Evolutionary conservation across 2,797 vertebrate genomes (phyloP), one percentile per base, ranked within the genome.

Genomic region (Echiichthys vipera): DNA sequence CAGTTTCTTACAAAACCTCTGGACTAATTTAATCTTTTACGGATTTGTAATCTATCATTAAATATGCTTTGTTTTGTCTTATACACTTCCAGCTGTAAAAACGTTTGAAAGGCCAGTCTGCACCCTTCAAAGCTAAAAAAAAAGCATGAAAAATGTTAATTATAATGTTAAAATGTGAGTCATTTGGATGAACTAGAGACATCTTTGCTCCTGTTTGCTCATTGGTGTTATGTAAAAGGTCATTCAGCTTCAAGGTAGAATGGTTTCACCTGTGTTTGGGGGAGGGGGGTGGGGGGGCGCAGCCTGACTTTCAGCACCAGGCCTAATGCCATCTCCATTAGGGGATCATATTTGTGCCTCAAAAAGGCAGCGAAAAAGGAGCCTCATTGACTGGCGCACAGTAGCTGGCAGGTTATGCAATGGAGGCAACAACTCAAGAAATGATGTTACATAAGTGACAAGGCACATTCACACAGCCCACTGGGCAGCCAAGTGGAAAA

Each of bases 381-480:
- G 61, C 67, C 68, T 68, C 67, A n/a, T 24, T 74, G 77, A 84
- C 29, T 49, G 69, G 68, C 18, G 54, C 71, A 78, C 78, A 77
- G 84, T 57, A 78, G 77, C 88, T 67, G 70, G 55, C 78, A 76
- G 79, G 83, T 92, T 92, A 93, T 59, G 86, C 77, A 91, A 92
- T 47, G 81, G 81, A 88, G 87, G 83, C 81, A 81, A 46, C 45
- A 37, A 89, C 85, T 90, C 85, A 90, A 94, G 92, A 91, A 90
- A 86, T 80, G 45, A 87, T 65, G 78, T 94, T 94, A 93, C 81
- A 71, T 93, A 95, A 94, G 72, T 15, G 69, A 80, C 71, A 29
- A 80, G 82, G 86, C 66, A 73, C 89, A 88, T 90, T 92, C 85
- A 89, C 80, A 87, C 86, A 84, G 83, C 77, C 80, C 61, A 36